phyloP scores from a whole-genome alignment of 2,113 vertebrate genomes.

The Planiliza haematocheilus region DNA sequence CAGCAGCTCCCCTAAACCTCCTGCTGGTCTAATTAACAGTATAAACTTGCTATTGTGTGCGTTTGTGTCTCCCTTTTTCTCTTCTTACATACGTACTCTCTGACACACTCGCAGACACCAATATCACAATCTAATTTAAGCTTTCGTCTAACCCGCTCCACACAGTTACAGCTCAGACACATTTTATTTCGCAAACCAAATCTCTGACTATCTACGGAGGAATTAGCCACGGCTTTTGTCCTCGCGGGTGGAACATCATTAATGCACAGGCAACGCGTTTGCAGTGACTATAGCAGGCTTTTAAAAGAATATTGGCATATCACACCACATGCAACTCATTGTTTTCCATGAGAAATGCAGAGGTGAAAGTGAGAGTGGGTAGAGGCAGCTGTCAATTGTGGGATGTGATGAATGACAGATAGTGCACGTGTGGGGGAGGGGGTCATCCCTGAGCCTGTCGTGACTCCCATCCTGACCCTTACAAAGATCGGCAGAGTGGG shows the following conservation, averaged over 20 bases:
- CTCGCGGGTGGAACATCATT: not conserved
- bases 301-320: conserved; percentile 15
- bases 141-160: not conserved
- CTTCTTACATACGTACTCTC: not conserved
- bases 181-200: conserved; percentile 15
- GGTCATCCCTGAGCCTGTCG: conserved; percentile 59
- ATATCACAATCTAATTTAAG: not conserved
- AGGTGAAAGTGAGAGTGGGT: conserved; percentile 73
- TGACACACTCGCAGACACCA: not conserved
- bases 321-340: conserved; percentile 50
- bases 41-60: too few relatives aligned
- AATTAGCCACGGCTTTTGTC: not conserved
- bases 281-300: not conserved
- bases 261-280: conserved; percentile 12
- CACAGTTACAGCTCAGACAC: not conserved
- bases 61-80: not conserved
- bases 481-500: conserved; percentile 73
- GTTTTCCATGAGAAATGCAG: conserved; percentile 67
- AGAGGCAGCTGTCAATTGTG: conserved; percentile 75
- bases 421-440: conserved; percentile 25
- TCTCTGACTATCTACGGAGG: not conserved
- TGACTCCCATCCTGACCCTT: conserved; percentile 72
- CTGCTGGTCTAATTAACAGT: too few relatives aligned
- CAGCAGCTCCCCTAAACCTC: too few relatives aligned
- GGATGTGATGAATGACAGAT: conserved; percentile 80